Conservation (phyloP, 2,113 vertebrate species). For the Alectura lathami region DNA sequence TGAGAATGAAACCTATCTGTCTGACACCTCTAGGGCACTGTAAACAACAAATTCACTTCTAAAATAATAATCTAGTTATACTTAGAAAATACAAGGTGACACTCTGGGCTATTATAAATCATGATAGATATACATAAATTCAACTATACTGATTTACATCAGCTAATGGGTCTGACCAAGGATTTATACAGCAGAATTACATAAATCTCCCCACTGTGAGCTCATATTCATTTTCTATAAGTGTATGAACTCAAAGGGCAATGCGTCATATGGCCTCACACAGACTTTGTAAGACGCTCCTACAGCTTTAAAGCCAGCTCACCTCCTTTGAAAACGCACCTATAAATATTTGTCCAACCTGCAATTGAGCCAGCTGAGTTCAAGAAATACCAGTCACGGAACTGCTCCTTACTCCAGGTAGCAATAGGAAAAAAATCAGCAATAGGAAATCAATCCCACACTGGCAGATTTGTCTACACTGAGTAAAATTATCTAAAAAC, state of each 20-base stretch:
- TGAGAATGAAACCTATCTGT: neutral
- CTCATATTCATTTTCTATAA: neutral
- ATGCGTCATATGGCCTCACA: neutral
- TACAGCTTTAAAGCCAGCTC: neutral
- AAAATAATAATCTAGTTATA: neutral
- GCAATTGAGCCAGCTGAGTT: neutral
- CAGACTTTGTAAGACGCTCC: neutral
- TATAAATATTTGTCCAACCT: neutral
- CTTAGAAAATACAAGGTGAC: neutral
- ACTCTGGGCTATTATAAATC: neutral
- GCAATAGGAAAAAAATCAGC: neutral
- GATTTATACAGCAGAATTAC: neutral
- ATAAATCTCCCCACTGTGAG: neutral
- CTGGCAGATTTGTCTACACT: neutral
- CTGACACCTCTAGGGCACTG: neutral
- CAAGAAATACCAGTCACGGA: neutral
- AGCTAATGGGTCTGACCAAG: neutral
- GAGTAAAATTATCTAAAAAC: neutral
- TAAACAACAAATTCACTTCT: neutral
- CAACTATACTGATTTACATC: neutral
- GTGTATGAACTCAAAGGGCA: neutral
- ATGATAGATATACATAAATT: neutral
- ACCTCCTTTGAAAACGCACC: neutral
- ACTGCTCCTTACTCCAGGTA: neutral
- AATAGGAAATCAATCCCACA: neutral